phyloP scores from a whole-genome alignment of 2,797 vertebrate species.

The Tauraco hartlaubi region DNA sequence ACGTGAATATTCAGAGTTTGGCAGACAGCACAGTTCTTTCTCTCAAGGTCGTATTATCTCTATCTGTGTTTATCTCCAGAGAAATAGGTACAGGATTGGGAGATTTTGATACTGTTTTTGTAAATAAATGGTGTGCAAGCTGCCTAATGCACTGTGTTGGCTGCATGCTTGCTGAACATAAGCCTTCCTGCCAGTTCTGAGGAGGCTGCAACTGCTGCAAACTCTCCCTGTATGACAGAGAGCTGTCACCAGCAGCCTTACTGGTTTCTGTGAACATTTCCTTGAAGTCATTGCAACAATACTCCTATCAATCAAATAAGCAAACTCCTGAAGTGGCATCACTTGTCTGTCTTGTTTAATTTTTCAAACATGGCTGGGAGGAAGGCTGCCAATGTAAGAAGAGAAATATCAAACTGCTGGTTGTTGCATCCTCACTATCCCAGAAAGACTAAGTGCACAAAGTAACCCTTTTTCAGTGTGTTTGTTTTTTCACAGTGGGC shows the following conservation, averaged over 20 bases:
- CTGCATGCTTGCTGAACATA: neutral
- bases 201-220: neutral
- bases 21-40: neutral
- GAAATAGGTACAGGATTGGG: neutral
- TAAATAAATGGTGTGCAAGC: neutral
- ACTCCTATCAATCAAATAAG: neutral
- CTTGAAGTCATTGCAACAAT: neutral
- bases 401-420: neutral
- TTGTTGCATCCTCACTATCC: neutral
- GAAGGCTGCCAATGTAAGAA: neutral
- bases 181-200: neutral
- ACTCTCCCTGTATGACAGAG: neutral
- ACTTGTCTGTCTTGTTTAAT: neutral
- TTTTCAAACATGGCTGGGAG: neutral
- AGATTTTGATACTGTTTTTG: neutral
- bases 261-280: neutral
- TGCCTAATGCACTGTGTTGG: neutral
- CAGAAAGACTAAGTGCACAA: rapidly evolving
- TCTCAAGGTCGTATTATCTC: neutral
- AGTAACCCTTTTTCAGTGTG: neutral
- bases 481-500: neutral
- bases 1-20: neutral
- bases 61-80: neutral
- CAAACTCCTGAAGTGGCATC: neutral
- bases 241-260: neutral